phyloP scores from a whole-genome alignment of 2,888 invertebrate genomes.

The Marronus borbonicus region DNA sequence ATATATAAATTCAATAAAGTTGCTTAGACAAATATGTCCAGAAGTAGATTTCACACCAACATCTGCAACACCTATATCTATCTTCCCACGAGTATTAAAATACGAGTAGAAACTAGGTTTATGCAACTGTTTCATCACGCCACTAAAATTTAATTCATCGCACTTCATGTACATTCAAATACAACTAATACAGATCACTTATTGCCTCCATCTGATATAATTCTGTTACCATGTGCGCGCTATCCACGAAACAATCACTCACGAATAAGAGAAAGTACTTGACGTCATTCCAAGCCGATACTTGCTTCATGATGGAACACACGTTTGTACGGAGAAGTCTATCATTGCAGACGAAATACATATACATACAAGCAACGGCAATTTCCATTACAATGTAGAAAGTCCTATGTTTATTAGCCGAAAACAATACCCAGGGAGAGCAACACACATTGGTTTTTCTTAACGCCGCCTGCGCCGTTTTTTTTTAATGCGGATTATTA shows the following conservation, averaged over 20 bases:
- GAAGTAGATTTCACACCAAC: too few relatives aligned
- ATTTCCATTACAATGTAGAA: constrained; percentile 44
- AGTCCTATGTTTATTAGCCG: constrained; percentile 17
- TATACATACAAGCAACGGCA: constrained; percentile 8
- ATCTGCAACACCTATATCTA: too few relatives aligned
- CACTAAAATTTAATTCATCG: neutral
- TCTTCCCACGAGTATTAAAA: too few relatives aligned
- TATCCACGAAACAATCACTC: constrained; percentile 13
- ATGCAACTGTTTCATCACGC: neutral
- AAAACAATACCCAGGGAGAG: constrained; percentile 23
- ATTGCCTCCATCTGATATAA: constrained; percentile 22
- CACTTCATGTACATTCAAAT: neutral
- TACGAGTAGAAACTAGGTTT: too few relatives aligned
- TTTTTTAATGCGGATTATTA: neutral
- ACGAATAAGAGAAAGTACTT: constrained; percentile 29
- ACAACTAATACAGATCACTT: constrained; percentile 9
- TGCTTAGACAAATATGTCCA: too few relatives aligned
- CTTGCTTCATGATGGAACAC: constrained; percentile 16
- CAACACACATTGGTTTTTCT: neutral
- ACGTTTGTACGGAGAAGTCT: constrained; percentile 3
- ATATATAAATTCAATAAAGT: too few relatives aligned
- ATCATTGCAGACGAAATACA: constrained; percentile 26
- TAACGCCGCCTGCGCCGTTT: neutral
- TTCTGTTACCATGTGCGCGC: constrained; percentile 16
- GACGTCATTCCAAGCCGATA: constrained; percentile 25